These are phyloP conservation scores for Atlantisia rogersi DNA, from an alignment of 2,113 vertebrate species.

Conservation along the genomic window DNA sequence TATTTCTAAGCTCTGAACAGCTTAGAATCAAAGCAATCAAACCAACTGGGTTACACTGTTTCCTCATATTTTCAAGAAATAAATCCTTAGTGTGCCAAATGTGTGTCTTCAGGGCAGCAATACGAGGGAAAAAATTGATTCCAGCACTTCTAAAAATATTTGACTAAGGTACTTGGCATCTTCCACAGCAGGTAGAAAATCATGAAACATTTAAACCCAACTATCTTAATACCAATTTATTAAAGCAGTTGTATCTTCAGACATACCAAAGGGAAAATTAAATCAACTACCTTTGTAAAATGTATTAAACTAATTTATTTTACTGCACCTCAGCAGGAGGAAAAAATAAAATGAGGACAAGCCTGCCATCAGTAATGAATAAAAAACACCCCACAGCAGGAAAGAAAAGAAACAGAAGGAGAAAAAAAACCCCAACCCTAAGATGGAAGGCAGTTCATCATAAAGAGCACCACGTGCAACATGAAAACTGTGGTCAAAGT, in stretches of 20 bases:
- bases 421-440: not conserved
- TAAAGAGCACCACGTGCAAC: not conserved
- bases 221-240: slow-evolving; percentile 57
- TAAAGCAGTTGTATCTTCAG: slow-evolving; percentile 61
- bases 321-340: slow-evolving; percentile 63
- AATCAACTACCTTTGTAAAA: slow-evolving; percentile 69
- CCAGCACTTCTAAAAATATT: slow-evolving; percentile 39
- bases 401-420: slow-evolving; percentile 34
- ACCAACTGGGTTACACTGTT: not conserved
- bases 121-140: not conserved
- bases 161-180: not conserved
- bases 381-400: slow-evolving; percentile 46
- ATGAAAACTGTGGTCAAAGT: slow-evolving; percentile 36
- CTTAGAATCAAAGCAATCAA: slow-evolving; percentile 35
- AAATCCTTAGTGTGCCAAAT: slow-evolving; percentile 36
- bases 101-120: slow-evolving; percentile 4
- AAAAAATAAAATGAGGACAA: slow-evolving; percentile 57
- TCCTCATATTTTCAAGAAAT: slow-evolving; percentile 19
- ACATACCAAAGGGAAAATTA: slow-evolving; percentile 53
- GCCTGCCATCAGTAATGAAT: slow-evolving; percentile 40
- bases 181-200: slow-evolving; percentile 62
- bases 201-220: slow-evolving; percentile 45
- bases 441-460: not conserved
- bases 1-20: slow-evolving; percentile 22
- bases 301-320: slow-evolving; percentile 74